Conservation (phyloP, 2,797 vertebrate genomes). For the Phalloptychus januarius region DNA sequence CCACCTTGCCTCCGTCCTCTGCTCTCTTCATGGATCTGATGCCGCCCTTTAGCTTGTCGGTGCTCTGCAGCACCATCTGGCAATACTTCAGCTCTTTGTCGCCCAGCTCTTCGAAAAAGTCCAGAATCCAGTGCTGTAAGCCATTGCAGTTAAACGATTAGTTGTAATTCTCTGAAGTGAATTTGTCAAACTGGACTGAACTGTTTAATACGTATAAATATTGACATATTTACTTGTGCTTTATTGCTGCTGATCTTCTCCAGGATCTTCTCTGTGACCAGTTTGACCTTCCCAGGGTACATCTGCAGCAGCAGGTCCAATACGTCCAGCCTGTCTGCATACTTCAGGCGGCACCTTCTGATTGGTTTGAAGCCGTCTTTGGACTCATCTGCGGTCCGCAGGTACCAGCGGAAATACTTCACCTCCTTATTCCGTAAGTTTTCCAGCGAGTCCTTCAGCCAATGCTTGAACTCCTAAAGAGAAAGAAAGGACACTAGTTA, state of each 20-base stretch:
- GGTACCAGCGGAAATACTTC: conserved; percentile 4
- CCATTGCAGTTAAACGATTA: too few relatives aligned
- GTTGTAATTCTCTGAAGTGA: neutral
- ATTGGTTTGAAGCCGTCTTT: conserved; percentile 3
- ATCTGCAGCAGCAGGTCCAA: conserved; percentile 6
- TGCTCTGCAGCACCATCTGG: conserved; percentile 5
- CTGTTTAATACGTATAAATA: neutral
- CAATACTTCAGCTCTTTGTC: neutral
- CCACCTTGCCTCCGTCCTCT: neutral
- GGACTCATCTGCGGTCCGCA: neutral
- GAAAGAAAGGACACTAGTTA: neutral
- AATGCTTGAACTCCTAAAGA: neutral
- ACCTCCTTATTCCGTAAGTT: conserved; percentile 1
- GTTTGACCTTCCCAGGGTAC: neutral
- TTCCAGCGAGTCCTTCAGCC: neutral
- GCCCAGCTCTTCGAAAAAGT: neutral
- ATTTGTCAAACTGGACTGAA: neutral
- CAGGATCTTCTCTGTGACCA: neutral
- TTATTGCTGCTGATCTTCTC: neutral
- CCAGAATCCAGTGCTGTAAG: conserved; percentile 11
- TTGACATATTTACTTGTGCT: neutral
- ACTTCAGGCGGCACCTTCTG: neutral
- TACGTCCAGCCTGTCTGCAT: conserved; percentile 1
- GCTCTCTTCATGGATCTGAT: neutral
- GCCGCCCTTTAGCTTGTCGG: neutral